A percentile compares a stretch with the other conserved stretches of the same genome.
Conservation (phyloP, 2,888 invertebrate genomes). For the Limenitis camilla region DNA sequence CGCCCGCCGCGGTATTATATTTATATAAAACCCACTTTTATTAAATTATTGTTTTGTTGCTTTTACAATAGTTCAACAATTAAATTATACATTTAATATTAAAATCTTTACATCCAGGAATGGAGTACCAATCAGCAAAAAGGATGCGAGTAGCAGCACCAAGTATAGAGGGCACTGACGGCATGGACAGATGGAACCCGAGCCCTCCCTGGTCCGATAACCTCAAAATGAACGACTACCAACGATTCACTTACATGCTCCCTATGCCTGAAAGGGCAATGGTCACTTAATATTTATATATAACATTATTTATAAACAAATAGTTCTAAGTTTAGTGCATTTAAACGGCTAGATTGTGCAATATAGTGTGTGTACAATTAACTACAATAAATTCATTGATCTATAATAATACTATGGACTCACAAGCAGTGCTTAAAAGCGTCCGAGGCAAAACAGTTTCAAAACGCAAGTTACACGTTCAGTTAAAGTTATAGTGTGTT, state of each 20-base stretch:
- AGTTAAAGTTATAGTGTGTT: too few species aligned
- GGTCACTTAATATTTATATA: slow-evolving; percentile 46
- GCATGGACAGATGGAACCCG: slow-evolving; percentile 90
- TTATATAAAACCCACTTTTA: too few species aligned
- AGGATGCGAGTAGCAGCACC: slow-evolving; percentile 52
- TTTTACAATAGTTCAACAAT: too few species aligned
- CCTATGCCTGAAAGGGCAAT: slow-evolving; percentile 74
- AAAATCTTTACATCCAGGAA: slow-evolving; percentile 32
- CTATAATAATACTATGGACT: too few species aligned
- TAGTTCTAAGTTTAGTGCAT: not conserved
- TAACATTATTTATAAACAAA: not conserved
- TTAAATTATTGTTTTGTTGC: too few species aligned
- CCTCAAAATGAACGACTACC: slow-evolving; percentile 85
- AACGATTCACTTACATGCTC: slow-evolving; percentile 87
- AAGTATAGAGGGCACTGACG: slow-evolving; percentile 75
- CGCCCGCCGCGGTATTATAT: too few species aligned
- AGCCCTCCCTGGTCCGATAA: slow-evolving; percentile 91
- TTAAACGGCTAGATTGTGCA: slow-evolving; percentile 12
- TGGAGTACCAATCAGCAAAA: slow-evolving; percentile 59
- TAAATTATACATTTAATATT: too few species aligned
- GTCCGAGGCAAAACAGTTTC: too few species aligned
- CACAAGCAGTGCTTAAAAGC: too few species aligned
- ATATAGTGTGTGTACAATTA: slow-evolving; percentile 8
- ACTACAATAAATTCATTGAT: not conserved
- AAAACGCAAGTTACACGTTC: too few species aligned